Conservation (phyloP, 2,113 vertebrate species). For the Macroglossus sobrinus region DNA sequence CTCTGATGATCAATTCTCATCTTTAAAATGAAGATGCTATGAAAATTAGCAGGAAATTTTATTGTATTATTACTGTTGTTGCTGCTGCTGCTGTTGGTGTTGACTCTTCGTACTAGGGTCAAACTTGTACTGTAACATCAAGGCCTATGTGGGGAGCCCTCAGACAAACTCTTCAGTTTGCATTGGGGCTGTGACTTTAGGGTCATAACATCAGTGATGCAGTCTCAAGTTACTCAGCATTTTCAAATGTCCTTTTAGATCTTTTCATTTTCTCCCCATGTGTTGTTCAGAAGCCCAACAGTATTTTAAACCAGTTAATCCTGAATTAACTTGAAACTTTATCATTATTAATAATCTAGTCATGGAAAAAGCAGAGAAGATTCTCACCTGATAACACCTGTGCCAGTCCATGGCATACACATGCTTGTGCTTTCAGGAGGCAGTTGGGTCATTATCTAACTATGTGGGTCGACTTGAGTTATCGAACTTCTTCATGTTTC, state of each 20-base stretch:
- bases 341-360: background rate
- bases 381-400: no score
- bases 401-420: accelerated
- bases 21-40: background rate
- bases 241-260: background rate
- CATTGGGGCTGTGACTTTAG: background rate
- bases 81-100: background rate
- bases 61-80: background rate
- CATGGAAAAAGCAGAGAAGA: background rate
- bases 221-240: background rate
- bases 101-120: background rate
- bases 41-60: background rate
- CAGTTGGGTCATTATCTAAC: background rate
- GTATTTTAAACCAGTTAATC: background rate
- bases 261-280: background rate
- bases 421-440: background rate
- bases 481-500: background rate
- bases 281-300: background rate
- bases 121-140: no score
- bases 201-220: background rate
- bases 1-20: background rate
- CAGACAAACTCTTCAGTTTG: background rate
- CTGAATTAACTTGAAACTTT: background rate
- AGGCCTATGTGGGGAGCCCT: background rate
- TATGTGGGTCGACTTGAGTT: background rate